Base-by-base conservation (phyloP, 2,797 vertebrate species). In the Aphelocoma californica region DNA sequence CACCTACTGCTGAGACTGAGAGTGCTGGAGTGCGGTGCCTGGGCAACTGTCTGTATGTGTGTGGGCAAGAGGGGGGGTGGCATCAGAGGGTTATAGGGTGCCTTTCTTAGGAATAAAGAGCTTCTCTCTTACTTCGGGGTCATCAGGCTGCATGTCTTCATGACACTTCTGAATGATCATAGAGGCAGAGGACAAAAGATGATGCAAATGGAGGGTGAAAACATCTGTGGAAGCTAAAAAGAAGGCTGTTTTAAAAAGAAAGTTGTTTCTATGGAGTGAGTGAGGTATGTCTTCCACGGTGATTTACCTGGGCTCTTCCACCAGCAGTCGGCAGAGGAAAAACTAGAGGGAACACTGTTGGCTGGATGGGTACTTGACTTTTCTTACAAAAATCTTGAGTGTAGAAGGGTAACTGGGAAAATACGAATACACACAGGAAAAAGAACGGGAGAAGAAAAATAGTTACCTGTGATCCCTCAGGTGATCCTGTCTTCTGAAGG, bases 401-500 rank as follows among this genome's bases (percentile, higher is more conserved):
- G 3, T 48, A 34, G 6, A 12, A 20, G 8, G 10, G 8, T 71
- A 69, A 65, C 5, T 0, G 1, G 18, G 12, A 78, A 25, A 65
- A 7, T 48, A 69, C 2, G 3, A 70, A 58, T 47, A n/a, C 12
- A 47, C 24, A n/a, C 26, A 6, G 2, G 12, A 42, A 45, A 71
- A 91, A 26, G 12, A 42, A 31, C 5, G 15, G 21, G 25, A 53
- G 24, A 84, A 84, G 8, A 80, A 69, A 32, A 91, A 65, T 42
- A 4, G 0, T 84, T 96, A 99, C 99, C 99, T 98, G 98, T 99
- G 99, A 95, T 99, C 99, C 79, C 99, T 96, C 77, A 99, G 97
- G 92, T 99, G 98, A 97, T 99, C 99, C 92, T 99, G 99, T 96
- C 99, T 98, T 97, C 99, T 97, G 97, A 99, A 99, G 28, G 98